Percentiles rank a stretch among this genome's conserved stretches.
Conservation (phyloP, 2,113 vertebrate species). For the Pungitius pungitius region DNA sequence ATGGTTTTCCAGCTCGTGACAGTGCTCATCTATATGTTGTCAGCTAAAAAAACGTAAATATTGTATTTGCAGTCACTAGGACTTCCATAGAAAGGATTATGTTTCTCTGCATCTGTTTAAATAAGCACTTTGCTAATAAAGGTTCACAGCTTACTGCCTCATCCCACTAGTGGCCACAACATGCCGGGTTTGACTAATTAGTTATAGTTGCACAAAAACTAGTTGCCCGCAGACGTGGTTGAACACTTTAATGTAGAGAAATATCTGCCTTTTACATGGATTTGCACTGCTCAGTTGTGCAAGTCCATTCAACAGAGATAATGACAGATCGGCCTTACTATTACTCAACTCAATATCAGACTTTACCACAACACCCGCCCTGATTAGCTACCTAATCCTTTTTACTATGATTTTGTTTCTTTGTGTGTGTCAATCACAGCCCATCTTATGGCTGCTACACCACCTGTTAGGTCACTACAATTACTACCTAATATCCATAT, state of each 20-base stretch:
- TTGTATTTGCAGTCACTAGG: neutral
- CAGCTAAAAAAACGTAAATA: neutral
- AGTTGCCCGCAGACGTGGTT: neutral
- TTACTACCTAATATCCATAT: neutral
- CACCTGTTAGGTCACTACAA: neutral
- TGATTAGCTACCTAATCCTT: neutral
- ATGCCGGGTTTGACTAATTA: neutral
- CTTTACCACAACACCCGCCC: neutral
- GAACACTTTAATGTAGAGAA: neutral
- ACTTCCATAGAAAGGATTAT: neutral
- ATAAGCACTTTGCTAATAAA: neutral
- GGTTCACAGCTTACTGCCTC: neutral
- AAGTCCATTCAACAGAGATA: neutral
- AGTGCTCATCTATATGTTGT: neutral
- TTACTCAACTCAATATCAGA: neutral
- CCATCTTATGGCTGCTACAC: neutral
- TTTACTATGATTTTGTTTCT: slow-evolving; percentile 1
- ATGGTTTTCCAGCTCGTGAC: neutral
- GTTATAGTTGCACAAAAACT: neutral
- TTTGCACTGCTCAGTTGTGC: neutral
- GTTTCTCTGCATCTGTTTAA: neutral
- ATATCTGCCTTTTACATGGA: neutral
- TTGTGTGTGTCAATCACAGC: neutral
- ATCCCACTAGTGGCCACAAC: neutral
- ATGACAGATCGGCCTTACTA: neutral